phyloP scores from a whole-genome alignment of 1,140 invertebrate species.

The Bombus consobrinus region DNA sequence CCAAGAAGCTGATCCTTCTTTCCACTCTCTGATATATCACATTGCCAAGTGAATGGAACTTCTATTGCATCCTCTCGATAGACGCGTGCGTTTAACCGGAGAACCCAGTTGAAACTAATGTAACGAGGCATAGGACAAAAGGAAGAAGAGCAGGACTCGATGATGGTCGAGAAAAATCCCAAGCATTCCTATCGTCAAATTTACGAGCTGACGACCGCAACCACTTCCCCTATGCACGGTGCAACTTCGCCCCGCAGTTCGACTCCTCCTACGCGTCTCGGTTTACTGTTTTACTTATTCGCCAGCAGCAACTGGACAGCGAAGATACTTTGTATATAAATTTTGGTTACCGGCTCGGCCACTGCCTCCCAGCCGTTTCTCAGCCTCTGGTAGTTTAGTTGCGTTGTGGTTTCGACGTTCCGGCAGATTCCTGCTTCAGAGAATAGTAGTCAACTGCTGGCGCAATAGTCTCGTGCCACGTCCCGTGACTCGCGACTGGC shows the following conservation, averaged over 20 bases:
- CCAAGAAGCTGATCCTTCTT: constrained; percentile 47
- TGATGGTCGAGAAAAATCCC: constrained; percentile 57
- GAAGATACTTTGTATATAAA: constrained; percentile 82
- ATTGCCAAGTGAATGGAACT: constrained; percentile 32
- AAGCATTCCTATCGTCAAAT: constrained; percentile 67
- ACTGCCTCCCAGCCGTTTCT: constrained; percentile 21
- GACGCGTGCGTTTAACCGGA: constrained; percentile 1
- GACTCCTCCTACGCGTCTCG: constrained; percentile 55
- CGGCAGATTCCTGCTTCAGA: background rate
- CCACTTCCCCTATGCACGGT: constrained; percentile 39
- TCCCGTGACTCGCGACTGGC: constrained; percentile 36
- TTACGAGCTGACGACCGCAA: constrained; percentile 76
- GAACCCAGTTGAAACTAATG: background rate
- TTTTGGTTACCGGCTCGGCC: constrained; percentile 71
- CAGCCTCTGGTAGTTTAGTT: constrained; percentile 39
- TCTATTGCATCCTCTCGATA: constrained; percentile 4
- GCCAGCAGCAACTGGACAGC: constrained; percentile 68
- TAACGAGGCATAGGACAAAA: background rate
- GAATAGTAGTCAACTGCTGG: constrained; percentile 37
- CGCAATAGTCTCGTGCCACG: constrained; percentile 52
- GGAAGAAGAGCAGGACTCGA: background rate
- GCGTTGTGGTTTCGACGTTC: constrained; percentile 58
- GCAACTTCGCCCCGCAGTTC: constrained; percentile 9
- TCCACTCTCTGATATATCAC: constrained; percentile 7
- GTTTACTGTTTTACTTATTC: constrained; percentile 79